Percentiles rank a stretch among this genome's conserved stretches.
phyloP scores from a whole-genome alignment of 2,888 invertebrate genomes.

The Calliphora vomitoria region DNA sequence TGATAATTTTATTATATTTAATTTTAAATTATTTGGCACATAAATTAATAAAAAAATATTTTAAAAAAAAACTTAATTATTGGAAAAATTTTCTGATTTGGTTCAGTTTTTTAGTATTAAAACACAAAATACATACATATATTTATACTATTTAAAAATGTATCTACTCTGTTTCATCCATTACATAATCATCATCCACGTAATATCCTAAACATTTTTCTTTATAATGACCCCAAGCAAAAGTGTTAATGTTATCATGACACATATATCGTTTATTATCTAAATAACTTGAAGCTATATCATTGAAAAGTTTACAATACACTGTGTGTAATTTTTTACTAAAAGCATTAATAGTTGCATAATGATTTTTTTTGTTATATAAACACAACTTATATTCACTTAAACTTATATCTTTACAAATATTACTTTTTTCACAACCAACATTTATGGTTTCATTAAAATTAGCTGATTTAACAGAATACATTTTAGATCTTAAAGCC shows the following conservation, averaged over 20 bases:
- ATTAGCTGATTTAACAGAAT: neutral
- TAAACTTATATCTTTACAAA: neutral
- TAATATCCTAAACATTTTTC: neutral
- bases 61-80: too few species aligned
- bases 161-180: too few species aligned
- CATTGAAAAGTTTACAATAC: neutral
- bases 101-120: too few species aligned
- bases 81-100: too few species aligned
- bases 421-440: too few species aligned
- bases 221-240: constrained; percentile 6
- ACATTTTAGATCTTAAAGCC: constrained; percentile 28
- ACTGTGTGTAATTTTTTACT: neutral
- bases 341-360: neutral
- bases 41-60: too few species aligned
- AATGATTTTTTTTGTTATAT: too few species aligned
- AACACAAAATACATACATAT: too few species aligned
- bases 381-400: neutral
- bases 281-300: neutral
- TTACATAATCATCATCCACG: neutral
- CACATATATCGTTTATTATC: neutral
- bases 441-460: neutral
- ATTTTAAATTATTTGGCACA: too few species aligned
- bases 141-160: too few species aligned
- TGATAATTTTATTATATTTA: too few species aligned
- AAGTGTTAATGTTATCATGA: neutral